A percentile compares a stretch with the other conserved stretches of the same genome.
Evolutionary conservation across 2,888 invertebrate genomes (phyloP).

Genomic region (Drosophila mettleri): DNA sequence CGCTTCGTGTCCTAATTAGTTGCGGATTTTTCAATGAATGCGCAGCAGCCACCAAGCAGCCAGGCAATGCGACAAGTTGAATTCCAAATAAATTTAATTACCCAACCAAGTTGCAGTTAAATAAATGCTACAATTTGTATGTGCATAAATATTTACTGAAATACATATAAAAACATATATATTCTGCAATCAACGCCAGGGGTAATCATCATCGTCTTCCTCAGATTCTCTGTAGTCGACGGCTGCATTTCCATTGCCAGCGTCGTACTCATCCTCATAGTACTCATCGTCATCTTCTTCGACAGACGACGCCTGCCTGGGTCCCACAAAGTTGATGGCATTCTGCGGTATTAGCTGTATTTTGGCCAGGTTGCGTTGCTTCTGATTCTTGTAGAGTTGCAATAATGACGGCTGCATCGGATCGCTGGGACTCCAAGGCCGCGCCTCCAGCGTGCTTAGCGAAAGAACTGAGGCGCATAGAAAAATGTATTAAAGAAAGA

Average conservation of each 20-base stretch:
- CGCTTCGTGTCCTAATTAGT: slow-evolving; percentile 69
- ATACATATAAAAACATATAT: slow-evolving; percentile 9
- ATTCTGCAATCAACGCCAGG: slow-evolving; percentile 25
- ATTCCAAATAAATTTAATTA: slow-evolving; percentile 73
- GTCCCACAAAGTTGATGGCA: slow-evolving; percentile 53
- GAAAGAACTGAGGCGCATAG: slow-evolving; percentile 15
- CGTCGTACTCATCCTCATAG: slow-evolving; percentile 29
- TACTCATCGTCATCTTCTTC: slow-evolving; percentile 29
- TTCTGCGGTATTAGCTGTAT: slow-evolving; percentile 42
- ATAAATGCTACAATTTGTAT: slow-evolving; percentile 49
- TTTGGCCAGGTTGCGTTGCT: slow-evolving; percentile 53
- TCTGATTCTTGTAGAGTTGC: slow-evolving; percentile 40
- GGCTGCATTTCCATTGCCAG: slow-evolving; percentile 15
- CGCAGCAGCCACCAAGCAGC: slow-evolving; percentile 27
- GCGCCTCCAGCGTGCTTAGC: slow-evolving; percentile 13
- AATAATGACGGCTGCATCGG: slow-evolving; percentile 38
- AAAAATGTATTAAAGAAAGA: neutral
- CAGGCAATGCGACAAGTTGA: slow-evolving; percentile 67
- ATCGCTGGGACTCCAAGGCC: slow-evolving; percentile 57
- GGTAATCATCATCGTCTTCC: slow-evolving; percentile 45
- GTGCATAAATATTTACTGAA: slow-evolving; percentile 8
- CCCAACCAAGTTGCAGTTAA: slow-evolving; percentile 62
- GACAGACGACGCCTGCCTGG: slow-evolving; percentile 42
- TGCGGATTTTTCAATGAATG: slow-evolving; percentile 74
- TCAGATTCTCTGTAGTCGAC: slow-evolving; percentile 32